Percentiles rank a stretch among this genome's conserved stretches.
Evolutionary conservation across 2,797 vertebrate species (phyloP).

Genomic region (Esox lucius): DNA sequence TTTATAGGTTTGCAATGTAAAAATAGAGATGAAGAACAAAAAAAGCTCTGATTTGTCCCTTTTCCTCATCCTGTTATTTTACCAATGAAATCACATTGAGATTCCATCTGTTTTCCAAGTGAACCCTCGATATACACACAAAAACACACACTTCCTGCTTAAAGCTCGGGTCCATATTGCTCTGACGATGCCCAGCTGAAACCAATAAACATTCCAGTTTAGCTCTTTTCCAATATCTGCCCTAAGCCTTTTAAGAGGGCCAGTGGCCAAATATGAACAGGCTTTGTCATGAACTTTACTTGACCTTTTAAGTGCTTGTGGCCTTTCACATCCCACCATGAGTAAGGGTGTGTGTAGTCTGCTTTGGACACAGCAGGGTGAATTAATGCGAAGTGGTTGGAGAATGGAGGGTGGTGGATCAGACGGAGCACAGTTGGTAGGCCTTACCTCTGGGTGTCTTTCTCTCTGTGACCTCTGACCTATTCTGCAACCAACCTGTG

Average conservation of each 20-base stretch:
- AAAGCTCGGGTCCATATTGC: conserved; percentile 66
- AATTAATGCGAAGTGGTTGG: not conserved
- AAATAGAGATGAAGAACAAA: not conserved
- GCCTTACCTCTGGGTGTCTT: not conserved
- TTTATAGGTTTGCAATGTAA: not conserved
- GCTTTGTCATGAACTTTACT: conserved; percentile 70
- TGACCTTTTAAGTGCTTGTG: conserved; percentile 50
- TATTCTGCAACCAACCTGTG: conserved; percentile 8
- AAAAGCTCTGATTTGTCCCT: no score
- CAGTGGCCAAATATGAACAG: conserved; percentile 67
- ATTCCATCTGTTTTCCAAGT: no score
- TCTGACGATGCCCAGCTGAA: conserved; percentile 75
- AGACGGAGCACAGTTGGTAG: not conserved
- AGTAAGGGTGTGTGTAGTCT: conserved; percentile 54
- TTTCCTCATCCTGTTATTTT: no score
- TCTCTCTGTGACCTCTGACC: conserved; percentile 38
- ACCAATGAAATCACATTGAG: no score
- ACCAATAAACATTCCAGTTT: conserved; percentile 76
- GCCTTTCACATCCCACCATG: conserved; percentile 67
- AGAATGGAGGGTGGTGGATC: not conserved
- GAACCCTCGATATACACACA: conserved; percentile 16
- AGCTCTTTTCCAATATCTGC: conserved; percentile 64
- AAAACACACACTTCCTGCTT: conserved; percentile 62
- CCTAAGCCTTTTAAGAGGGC: conserved; percentile 70
- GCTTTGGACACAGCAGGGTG: not conserved